A percentile compares a stretch with the other conserved stretches of the same genome.
Conservation (phyloP, 2,113 vertebrate species). For the Piaya cayana region DNA sequence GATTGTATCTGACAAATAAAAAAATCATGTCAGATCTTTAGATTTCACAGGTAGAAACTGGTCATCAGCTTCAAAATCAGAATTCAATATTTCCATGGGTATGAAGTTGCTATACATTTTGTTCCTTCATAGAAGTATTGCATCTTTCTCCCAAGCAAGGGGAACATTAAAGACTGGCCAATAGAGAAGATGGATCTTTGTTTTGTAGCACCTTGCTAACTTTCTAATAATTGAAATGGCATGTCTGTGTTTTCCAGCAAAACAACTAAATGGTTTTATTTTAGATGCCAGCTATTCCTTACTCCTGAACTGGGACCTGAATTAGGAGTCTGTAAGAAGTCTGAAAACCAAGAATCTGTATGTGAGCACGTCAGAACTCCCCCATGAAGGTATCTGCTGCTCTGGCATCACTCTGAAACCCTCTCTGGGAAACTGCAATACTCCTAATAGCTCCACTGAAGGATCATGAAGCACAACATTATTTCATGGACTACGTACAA, state of each 20-base stretch:
- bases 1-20: neutral
- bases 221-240: neutral
- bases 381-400: neutral
- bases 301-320: neutral
- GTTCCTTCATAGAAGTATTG: neutral
- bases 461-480: neutral
- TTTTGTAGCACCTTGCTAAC: neutral
- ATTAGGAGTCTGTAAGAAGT: neutral
- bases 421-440: neutral
- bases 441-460: neutral
- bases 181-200: neutral
- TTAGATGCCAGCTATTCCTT: neutral
- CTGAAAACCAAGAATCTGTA: neutral
- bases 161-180: neutral
- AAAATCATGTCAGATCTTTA: neutral
- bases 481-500: neutral
- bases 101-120: neutral
- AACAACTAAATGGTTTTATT: neutral
- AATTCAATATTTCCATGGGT: neutral
- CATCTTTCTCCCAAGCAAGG: neutral
- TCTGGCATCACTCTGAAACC: neutral
- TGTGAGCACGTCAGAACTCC: neutral
- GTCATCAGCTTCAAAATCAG: neutral
- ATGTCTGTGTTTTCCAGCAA: neutral
- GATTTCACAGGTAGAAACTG: neutral